These are phyloP conservation scores for Drosophila suzukii DNA, from an alignment of 1,140 invertebrate genomes.

Conservation along the genomic window DNA sequence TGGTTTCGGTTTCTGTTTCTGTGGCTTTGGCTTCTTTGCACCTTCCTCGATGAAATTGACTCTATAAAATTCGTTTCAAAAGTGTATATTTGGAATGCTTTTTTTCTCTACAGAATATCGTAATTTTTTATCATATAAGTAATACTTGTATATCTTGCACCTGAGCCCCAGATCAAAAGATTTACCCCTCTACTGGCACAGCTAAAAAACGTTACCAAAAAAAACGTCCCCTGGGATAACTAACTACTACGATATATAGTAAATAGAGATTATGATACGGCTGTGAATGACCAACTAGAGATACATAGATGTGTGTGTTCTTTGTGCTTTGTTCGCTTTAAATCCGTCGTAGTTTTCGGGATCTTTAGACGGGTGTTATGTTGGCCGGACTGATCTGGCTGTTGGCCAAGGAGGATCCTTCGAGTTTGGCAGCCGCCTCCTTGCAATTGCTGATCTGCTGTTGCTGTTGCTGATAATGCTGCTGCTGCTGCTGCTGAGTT, in stretches of 20 bases:
- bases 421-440: constrained; percentile 62
- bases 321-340: constrained; percentile 21
- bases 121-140: constrained; percentile 28
- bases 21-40: constrained; percentile 1
- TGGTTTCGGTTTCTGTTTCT: constrained; percentile 12
- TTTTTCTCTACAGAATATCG: constrained; percentile 6
- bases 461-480: constrained; percentile 17
- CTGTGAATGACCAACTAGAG: constrained; percentile 42
- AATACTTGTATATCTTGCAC: constrained; percentile 68
- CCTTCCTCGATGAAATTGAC: constrained; percentile 53
- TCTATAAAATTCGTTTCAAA: constrained; percentile 66
- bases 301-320: constrained; percentile 30
- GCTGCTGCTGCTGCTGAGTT: constrained; percentile 14
- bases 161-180: constrained; percentile 59
- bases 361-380: constrained; percentile 66
- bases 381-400: constrained; percentile 48
- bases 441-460: constrained; percentile 55
- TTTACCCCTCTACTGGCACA: constrained; percentile 45
- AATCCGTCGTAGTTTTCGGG: background rate
- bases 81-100: constrained; percentile 52
- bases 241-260: constrained; percentile 52
- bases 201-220: constrained; percentile 52
- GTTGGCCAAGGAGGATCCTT: constrained; percentile 35
- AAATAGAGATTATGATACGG: constrained; percentile 48
- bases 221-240: constrained; percentile 43